phyloP scores from a whole-genome alignment of 2,888 invertebrate genomes.

The Lobophora halterata region DNA sequence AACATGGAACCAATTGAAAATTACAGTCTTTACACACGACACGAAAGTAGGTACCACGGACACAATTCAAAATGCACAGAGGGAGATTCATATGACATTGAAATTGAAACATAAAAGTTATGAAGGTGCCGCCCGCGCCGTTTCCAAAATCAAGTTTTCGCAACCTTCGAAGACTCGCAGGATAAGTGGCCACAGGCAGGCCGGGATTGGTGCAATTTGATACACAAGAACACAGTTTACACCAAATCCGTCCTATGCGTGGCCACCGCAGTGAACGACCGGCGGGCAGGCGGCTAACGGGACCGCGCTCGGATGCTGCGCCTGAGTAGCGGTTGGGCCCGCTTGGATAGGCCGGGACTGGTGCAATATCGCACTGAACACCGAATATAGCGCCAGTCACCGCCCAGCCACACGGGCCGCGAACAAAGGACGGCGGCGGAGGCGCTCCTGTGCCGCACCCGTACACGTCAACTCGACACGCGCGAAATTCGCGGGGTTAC shows the following conservation, averaged over 20 bases:
- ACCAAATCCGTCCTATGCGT: slow-evolving; percentile 80
- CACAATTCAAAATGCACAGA: slow-evolving; percentile 21
- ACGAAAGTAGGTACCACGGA: slow-evolving; percentile 15
- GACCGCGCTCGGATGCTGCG: slow-evolving; percentile 76
- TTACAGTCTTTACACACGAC: slow-evolving; percentile 20
- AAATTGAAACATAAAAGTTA: slow-evolving; percentile 21
- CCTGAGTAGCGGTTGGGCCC: slow-evolving; percentile 73
- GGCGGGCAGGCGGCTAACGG: slow-evolving; percentile 66
- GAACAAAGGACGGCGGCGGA: slow-evolving; percentile 61
- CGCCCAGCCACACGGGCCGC: slow-evolving; percentile 76
- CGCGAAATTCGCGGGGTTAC: slow-evolving; percentile 59
- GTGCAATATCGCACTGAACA: slow-evolving; percentile 77
- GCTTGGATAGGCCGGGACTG: slow-evolving; percentile 81
- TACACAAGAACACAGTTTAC: slow-evolving; percentile 73
- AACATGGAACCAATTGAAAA: slow-evolving; percentile 26
- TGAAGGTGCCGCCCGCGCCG: slow-evolving; percentile 20
- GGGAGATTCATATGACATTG: no score
- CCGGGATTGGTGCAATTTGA: slow-evolving; percentile 82
- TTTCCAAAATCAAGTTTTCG: slow-evolving; percentile 7
- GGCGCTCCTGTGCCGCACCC: slow-evolving; percentile 62
- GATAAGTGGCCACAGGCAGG: slow-evolving; percentile 73
- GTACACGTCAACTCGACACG: slow-evolving; percentile 41
- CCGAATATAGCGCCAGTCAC: slow-evolving; percentile 79
- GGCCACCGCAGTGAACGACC: slow-evolving; percentile 77
- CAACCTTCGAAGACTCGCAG: slow-evolving; percentile 34